phyloP scores from a whole-genome alignment of 1,140 invertebrate genomes.

The Paralvinella palmiformis region DNA sequence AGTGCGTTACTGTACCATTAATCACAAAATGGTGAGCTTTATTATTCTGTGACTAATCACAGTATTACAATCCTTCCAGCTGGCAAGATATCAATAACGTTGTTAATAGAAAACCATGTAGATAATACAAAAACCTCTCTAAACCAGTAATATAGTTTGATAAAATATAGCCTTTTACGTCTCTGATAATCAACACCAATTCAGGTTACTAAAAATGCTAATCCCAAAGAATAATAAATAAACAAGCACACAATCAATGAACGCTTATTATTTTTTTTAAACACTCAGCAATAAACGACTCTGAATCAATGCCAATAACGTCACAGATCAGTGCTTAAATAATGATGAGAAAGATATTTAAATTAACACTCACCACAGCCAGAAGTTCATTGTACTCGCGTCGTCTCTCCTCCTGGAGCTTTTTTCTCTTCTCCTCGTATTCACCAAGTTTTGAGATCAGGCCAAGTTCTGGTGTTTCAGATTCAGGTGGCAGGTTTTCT shows the following conservation, averaged over 20 bases:
- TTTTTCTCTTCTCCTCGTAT: conserved; percentile 23
- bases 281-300: background rate
- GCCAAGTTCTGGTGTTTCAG: background rate
- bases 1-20: too few relatives aligned
- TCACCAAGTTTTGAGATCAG: conserved; percentile 17
- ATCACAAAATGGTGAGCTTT: too few relatives aligned
- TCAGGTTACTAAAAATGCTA: background rate
- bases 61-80: too few relatives aligned
- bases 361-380: conserved; percentile 18
- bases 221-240: background rate
- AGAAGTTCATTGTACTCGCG: conserved; percentile 28
- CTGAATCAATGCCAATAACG: background rate
- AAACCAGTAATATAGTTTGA: too few relatives aligned
- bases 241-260: background rate
- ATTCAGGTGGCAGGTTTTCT: background rate
- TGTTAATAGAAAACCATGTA: too few relatives aligned
- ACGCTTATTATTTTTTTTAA: background rate
- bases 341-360: background rate
- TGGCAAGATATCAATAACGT: too few relatives aligned
- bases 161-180: too few relatives aligned
- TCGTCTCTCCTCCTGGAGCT: conserved; percentile 28
- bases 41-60: too few relatives aligned
- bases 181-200: too few relatives aligned
- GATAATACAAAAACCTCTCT: too few relatives aligned
- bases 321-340: background rate